Conservation (phyloP, 2,113 vertebrate species). For the Muntiacus reevesi region DNA sequence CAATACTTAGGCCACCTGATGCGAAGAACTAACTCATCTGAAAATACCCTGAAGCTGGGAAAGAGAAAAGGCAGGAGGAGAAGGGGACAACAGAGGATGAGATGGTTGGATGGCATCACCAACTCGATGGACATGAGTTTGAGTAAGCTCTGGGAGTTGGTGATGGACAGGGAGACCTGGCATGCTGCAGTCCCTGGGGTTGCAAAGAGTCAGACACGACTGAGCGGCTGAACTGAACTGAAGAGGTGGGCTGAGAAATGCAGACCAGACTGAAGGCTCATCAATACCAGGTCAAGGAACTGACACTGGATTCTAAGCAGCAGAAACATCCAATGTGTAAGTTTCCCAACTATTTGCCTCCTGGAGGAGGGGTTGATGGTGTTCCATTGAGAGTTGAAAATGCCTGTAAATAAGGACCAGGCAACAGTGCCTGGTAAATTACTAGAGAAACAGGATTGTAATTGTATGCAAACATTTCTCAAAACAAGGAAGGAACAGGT, state of each 20-base stretch:
- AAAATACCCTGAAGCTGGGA: not conserved
- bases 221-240: not conserved
- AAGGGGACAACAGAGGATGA: not conserved
- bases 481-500: not conserved
- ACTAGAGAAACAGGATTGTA: not conserved
- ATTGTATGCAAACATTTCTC: not conserved
- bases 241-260: not conserved
- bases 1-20: not conserved
- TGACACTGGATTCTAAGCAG: not conserved
- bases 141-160: not conserved
- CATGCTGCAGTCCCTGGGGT: not conserved
- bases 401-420: not conserved
- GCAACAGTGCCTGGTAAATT: not conserved
- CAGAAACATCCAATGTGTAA: rapidly evolving
- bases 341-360: not conserved
- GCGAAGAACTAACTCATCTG: not conserved
- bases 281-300: not conserved
- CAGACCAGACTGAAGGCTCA: not conserved
- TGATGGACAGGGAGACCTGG: not conserved
- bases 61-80: not conserved
- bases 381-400: not conserved
- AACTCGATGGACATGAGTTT: not conserved
- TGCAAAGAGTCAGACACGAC: not conserved
- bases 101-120: not conserved
- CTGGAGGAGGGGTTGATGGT: not conserved